Conservation (phyloP, 1,140 invertebrate genomes). For the Zaprionus davidi region DNA sequence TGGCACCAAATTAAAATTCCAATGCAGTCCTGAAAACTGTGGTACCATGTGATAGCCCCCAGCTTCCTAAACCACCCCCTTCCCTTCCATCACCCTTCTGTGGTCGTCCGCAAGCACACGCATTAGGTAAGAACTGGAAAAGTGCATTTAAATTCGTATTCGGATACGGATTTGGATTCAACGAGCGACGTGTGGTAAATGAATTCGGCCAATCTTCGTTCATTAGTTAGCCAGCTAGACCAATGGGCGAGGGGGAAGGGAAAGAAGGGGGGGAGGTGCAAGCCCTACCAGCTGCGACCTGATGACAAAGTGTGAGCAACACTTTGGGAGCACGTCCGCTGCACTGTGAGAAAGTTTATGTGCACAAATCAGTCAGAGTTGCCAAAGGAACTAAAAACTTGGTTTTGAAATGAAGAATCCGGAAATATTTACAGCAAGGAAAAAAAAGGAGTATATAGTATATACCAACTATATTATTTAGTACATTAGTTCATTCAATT, state of each 20-base stretch:
- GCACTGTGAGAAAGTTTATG: conserved; percentile 30
- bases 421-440: no score
- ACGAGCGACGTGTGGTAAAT: conserved; percentile 53
- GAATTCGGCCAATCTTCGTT: conserved; percentile 63
- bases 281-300: conserved; percentile 47
- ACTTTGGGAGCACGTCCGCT: conserved; percentile 57
- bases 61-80: conserved; percentile 16
- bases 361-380: no score
- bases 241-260: conserved; percentile 5
- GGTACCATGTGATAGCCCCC: not conserved
- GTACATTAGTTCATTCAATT: no score
- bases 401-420: no score
- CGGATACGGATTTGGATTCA: conserved; percentile 12
- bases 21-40: conserved; percentile 53
- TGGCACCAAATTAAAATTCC: conserved; percentile 78
- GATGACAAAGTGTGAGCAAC: conserved; percentile 64
- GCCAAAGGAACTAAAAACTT: no score
- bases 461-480: no score
- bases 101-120: conserved; percentile 18
- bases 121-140: conserved; percentile 37
- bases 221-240: conserved; percentile 67
- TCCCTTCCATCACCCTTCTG: not conserved
- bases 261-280: not conserved
- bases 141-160: conserved; percentile 52
- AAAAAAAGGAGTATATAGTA: no score